Conservation (phyloP, 2,797 vertebrate genomes). For the Amazonetta brasiliensis region DNA sequence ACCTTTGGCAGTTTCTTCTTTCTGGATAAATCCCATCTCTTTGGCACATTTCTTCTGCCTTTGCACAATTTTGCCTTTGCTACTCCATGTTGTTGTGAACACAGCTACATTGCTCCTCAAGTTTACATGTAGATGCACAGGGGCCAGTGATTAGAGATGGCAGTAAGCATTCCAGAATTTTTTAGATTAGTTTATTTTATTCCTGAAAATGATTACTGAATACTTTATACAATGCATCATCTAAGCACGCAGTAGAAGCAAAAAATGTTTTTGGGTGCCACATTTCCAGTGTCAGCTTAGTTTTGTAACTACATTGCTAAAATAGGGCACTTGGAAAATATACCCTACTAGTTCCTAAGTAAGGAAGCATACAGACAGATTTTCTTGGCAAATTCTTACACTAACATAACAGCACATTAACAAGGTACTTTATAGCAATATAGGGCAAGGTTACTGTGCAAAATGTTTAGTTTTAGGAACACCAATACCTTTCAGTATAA, state of each 20-base stretch:
- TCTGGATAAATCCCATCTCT: neutral
- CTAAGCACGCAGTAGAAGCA: neutral
- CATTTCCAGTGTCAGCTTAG: neutral
- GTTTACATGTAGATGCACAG: neutral
- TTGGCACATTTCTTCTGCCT: neutral
- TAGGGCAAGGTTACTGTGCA: neutral
- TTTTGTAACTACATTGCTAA: neutral
- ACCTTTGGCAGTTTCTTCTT: neutral
- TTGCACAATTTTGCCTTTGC: neutral
- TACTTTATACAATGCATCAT: neutral
- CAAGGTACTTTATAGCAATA: slow-evolving; percentile 26
- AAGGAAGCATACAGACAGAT: slow-evolving; percentile 32
- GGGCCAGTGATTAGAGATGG: neutral
- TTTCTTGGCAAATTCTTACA: slow-evolving; percentile 51
- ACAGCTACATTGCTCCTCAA: neutral
- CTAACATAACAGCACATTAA: slow-evolving; percentile 62
- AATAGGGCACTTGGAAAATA: slow-evolving; percentile 18
- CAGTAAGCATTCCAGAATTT: neutral
- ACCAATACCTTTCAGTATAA: neutral
- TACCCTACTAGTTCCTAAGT: neutral
- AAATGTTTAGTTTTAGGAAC: slow-evolving; percentile 18
- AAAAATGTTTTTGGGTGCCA: neutral
- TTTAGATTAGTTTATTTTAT: neutral
- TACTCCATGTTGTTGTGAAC: neutral
- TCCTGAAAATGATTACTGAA: neutral